phyloP scores from a whole-genome alignment of 2,113 vertebrate genomes.

The Rhynchopsitta pachyrhyncha region DNA sequence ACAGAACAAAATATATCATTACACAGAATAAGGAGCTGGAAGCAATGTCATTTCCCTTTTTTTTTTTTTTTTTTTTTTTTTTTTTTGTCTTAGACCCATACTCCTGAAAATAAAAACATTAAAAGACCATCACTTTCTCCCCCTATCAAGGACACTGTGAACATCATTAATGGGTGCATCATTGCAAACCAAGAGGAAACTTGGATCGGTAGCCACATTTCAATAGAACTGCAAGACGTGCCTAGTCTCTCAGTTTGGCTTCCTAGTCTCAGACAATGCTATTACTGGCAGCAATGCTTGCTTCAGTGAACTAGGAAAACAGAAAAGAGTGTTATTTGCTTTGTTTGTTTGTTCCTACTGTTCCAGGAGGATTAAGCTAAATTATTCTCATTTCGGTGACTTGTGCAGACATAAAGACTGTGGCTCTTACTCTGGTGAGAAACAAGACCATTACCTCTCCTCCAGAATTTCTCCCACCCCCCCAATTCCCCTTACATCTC shows the following conservation, averaged over 20 bases:
- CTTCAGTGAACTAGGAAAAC: not conserved
- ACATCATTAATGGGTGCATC: not conserved
- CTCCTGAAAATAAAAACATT: not conserved
- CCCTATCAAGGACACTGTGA: not conserved
- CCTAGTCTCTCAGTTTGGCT: not conserved
- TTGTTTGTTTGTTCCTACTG: not conserved
- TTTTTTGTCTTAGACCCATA: not conserved
- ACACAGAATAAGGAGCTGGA: not conserved
- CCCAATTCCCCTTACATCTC: not conserved
- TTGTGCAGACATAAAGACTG: not conserved
- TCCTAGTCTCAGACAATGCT: not conserved
- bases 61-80: not conserved
- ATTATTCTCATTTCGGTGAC: not conserved
- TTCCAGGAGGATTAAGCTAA: conserved; percentile 13
- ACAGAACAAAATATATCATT: not conserved
- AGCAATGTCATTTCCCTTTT: not conserved
- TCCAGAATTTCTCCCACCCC: not conserved
- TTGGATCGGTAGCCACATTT: not conserved
- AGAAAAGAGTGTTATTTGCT: rapidly evolving
- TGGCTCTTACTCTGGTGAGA: not conserved
- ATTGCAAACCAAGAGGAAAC: not conserved
- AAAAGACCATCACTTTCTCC: not conserved
- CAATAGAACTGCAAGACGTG: not conserved
- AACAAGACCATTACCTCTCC: not conserved
- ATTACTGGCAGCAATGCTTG: not conserved